These are phyloP conservation scores for Ctenodactylus gundi DNA, from an alignment of 2,113 vertebrate genomes.

Conservation along the genomic window DNA sequence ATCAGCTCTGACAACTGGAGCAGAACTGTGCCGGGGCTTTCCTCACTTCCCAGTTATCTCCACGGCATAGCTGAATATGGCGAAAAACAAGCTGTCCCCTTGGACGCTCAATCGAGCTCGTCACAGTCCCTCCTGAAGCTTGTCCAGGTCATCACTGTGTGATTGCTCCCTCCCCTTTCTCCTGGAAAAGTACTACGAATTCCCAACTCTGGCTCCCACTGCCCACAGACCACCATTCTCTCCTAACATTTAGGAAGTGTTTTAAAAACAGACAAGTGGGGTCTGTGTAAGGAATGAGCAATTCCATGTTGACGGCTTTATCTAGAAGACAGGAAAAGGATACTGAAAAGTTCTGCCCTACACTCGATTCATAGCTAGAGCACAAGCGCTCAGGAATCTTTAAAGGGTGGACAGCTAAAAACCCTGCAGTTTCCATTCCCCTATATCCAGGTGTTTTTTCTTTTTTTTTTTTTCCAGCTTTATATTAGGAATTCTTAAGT, in stretches of 20 bases:
- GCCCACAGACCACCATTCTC: background rate
- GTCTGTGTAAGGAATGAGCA: background rate
- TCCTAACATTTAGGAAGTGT: conserved; percentile 22
- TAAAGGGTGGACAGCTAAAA: background rate
- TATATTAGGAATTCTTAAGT: background rate
- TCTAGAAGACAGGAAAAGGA: conserved; percentile 23
- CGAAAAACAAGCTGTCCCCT: background rate
- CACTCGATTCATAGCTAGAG: background rate
- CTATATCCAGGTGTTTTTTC: background rate
- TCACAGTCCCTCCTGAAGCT: background rate
- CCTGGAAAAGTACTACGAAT: conserved; percentile 30
- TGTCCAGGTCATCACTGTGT: background rate
- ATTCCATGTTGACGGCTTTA: background rate
- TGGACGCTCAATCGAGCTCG: background rate
- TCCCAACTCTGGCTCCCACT: conserved; percentile 14
- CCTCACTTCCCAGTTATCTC: background rate
- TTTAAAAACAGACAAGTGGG: conserved; percentile 35
- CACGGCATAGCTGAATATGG: background rate
- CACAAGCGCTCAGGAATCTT: background rate
- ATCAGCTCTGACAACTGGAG: background rate
- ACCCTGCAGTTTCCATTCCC: background rate
- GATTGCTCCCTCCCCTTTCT: background rate
- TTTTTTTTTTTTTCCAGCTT: no score
- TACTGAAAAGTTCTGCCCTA: conserved; percentile 7
- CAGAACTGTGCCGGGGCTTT: background rate